Percentiles rank a stretch among this genome's conserved stretches.
Evolutionary conservation across 2,797 vertebrate species (phyloP).

Genomic region (Lacerta viridis): DNA sequence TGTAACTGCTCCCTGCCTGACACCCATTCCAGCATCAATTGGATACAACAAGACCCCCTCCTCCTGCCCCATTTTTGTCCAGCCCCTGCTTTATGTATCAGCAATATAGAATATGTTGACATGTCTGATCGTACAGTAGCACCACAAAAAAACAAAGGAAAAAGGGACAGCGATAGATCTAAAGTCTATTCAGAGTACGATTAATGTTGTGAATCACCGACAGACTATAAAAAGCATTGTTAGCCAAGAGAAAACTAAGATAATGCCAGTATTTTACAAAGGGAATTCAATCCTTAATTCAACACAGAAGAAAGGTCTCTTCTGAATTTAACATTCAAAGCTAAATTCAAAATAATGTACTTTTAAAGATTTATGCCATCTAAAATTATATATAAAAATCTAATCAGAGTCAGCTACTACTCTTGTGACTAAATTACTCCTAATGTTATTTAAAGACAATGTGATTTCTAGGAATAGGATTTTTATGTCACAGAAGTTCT

Average conservation of each 20-base stretch:
- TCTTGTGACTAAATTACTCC: neutral
- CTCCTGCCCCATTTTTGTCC: neutral
- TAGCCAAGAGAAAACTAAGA: neutral
- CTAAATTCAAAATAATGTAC: neutral
- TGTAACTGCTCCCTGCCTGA: neutral
- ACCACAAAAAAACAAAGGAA: too few species aligned
- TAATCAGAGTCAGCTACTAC: constrained; percentile 18
- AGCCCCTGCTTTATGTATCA: neutral
- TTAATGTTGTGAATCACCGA: too few species aligned
- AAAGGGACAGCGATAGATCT: too few species aligned
- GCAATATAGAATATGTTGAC: neutral
- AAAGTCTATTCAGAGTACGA: too few species aligned
- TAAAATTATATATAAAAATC: neutral
- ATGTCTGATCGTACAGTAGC: neutral
- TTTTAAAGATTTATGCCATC: neutral
- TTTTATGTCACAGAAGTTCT: neutral
- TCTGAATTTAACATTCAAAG: neutral
- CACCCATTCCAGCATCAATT: neutral
- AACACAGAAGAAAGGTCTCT: neutral
- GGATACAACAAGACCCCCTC: too few species aligned
- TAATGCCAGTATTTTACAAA: neutral
- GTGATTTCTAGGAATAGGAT: neutral
- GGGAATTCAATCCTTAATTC: neutral
- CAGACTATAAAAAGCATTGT: neutral
- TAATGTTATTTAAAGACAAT: constrained; percentile 17